A percentile compares a stretch with the other conserved stretches of the same genome.
Conservation (phyloP, 2,888 invertebrate genomes). For the Rhagophthalmus giganteus region DNA sequence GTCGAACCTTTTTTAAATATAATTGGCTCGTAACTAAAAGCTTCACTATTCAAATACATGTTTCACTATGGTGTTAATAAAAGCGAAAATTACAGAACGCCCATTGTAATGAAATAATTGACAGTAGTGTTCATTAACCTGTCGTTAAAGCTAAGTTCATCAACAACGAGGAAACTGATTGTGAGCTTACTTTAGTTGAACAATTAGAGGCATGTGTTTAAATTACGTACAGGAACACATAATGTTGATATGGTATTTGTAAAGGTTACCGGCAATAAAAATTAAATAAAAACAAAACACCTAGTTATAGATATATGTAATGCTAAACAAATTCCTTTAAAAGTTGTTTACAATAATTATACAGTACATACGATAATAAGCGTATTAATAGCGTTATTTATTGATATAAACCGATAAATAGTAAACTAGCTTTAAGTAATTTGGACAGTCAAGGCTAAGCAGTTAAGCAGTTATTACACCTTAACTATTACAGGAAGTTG, state of each 20-base stretch:
- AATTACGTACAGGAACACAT: too few species aligned
- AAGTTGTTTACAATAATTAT: slow-evolving; percentile 30
- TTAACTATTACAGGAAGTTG: slow-evolving; percentile 12
- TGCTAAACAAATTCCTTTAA: slow-evolving; percentile 19
- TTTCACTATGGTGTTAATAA: slow-evolving; percentile 21
- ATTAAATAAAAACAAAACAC: slow-evolving; percentile 11
- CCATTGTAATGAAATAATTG: slow-evolving; percentile 37
- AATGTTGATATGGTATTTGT: too few species aligned
- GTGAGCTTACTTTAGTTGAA: neutral
- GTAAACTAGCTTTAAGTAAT: slow-evolving; percentile 10
- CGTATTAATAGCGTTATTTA: slow-evolving; percentile 22
- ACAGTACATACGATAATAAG: slow-evolving; percentile 17
- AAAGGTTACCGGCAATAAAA: too few species aligned
- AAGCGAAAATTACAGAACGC: slow-evolving; percentile 34
- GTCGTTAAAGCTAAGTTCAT: slow-evolving; percentile 36
- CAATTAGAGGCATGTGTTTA: too few species aligned
- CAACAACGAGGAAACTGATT: slow-evolving; percentile 28
- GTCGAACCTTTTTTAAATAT: slow-evolving; percentile 18
- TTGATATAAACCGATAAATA: slow-evolving; percentile 20
- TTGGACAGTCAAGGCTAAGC: slow-evolving; percentile 2
- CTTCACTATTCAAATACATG: slow-evolving; percentile 17
- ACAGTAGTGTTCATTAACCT: slow-evolving; percentile 37
- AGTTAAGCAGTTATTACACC: slow-evolving; percentile 11
- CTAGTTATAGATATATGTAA: slow-evolving; percentile 10
- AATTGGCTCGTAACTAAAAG: slow-evolving; percentile 13